Evolutionary conservation across 2,888 invertebrate genomes (phyloP).

Genomic region (Horisme vitalbata): DNA sequence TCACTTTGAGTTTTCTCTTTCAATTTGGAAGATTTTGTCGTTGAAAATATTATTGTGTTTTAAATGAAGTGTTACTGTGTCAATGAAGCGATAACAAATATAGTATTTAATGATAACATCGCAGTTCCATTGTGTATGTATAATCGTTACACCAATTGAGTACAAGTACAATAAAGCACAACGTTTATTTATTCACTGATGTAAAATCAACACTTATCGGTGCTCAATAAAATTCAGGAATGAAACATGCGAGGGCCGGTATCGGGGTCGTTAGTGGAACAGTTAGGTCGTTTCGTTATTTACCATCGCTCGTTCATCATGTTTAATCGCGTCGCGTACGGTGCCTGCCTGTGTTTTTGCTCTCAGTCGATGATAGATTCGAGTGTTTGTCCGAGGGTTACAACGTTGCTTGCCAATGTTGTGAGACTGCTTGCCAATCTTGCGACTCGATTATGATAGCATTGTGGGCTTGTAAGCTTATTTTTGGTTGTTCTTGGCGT

Average conservation of each 20-base stretch:
- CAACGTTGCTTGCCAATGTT: slow-evolving; percentile 15
- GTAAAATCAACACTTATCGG: slow-evolving; percentile 49
- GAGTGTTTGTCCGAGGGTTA: slow-evolving; percentile 19
- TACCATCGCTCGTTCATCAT: slow-evolving; percentile 70
- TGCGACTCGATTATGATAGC: background rate
- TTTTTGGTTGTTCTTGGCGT: too few relatives aligned
- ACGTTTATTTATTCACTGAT: slow-evolving; percentile 32
- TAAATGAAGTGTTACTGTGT: background rate
- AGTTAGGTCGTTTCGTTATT: slow-evolving; percentile 61
- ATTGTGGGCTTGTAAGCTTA: background rate
- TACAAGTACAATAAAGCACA: slow-evolving; percentile 10
- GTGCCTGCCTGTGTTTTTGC: slow-evolving; percentile 52
- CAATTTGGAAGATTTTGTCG: slow-evolving; percentile 7
- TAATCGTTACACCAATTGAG: background rate
- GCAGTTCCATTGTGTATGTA: background rate
- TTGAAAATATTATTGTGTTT: background rate
- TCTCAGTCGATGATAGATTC: slow-evolving; percentile 32
- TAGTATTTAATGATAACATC: background rate
- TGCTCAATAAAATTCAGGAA: slow-evolving; percentile 56
- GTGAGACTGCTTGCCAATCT: slow-evolving; percentile 3
- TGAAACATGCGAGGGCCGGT: slow-evolving; percentile 56
- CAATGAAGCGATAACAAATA: background rate
- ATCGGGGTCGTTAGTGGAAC: slow-evolving; percentile 65
- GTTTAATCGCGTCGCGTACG: slow-evolving; percentile 62
- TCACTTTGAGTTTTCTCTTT: slow-evolving; percentile 26